Base-by-base conservation (phyloP, 2,888 invertebrate genomes). In the Dinocampus coccinellae region DNA sequence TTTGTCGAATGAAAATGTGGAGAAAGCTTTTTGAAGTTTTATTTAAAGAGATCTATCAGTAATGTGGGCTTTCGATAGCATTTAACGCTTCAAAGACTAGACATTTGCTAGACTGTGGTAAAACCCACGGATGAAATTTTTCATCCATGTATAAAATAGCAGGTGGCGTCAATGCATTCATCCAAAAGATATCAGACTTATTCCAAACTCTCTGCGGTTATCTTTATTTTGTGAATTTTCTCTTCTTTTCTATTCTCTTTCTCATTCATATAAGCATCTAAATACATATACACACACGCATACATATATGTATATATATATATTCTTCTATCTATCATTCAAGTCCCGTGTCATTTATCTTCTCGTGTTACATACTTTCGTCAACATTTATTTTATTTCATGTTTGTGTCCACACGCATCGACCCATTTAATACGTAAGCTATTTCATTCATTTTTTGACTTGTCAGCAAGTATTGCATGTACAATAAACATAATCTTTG, bases 21-120 rank as follows among this genome's bases (percentile, higher is more conserved):
- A 34, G 24, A 34, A 26, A 53, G 53, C 29, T 53, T 64, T n/a
- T 7, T n/a, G 7, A 20, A 66, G 66, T 39, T 22, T 16, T 57
- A 66, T 66, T 57, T 66, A 22, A 55, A 42, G 39, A 57, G 26
- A 66, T 66, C 29, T 39, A 53, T 64, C 64, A 36, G 26, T n/a
- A 10, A 64, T 22, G 52, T 26, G 47, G 47, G 20, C 16, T 64
- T 64, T 64, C 20, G 53, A 29, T 57, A 13, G 33, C 57, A 39
- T 24, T 66, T 66, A 57, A 36, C 39, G 24, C 42, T n/a, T 55
- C 57, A 39, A 57, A 57, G 57, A 33, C 57, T 55, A 66, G 66
- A 66, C 66, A 57, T 66, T 24, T 36, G 20, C 57, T 29, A 66
- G 66, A 66, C 66, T 47, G 57, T 66, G 33, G 57, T 66, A 42